A percentile compares a stretch with the other conserved stretches of the same genome.
Evolutionary conservation across 1,140 invertebrate genomes (phyloP).

Genomic region (Aphidius gifuensis): DNA sequence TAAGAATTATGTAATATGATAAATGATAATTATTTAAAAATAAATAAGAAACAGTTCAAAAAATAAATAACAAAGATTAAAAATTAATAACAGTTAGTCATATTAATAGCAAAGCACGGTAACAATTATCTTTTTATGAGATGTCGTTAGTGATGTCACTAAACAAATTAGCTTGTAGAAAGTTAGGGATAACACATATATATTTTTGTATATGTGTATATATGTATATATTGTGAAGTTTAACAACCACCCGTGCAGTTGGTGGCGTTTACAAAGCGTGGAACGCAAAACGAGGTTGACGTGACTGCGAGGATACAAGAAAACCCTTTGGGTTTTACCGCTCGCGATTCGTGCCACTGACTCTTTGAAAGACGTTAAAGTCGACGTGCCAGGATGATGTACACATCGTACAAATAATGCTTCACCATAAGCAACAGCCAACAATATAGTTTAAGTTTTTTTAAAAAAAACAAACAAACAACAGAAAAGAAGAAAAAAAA

Average conservation of each 20-base stretch:
- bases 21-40: too few relatives aligned
- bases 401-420: too few relatives aligned
- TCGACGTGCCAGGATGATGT: constrained; percentile 2
- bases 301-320: constrained; percentile 13
- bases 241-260: background rate
- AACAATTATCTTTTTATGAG: constrained; percentile 35
- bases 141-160: constrained; percentile 39
- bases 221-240: background rate
- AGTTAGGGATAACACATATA: constrained; percentile 19
- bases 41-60: background rate
- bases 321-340: constrained; percentile 21
- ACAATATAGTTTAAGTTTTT: too few relatives aligned
- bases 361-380: constrained; percentile 23
- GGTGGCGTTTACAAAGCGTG: constrained; percentile 16
- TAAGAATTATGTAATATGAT: too few relatives aligned
- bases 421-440: too few relatives aligned
- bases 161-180: constrained; percentile 44
- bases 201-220: background rate
- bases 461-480: background rate
- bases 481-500: too few relatives aligned
- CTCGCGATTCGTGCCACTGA: constrained; percentile 2
- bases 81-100: too few relatives aligned
- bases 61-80: background rate
- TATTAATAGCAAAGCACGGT: too few relatives aligned
- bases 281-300: constrained; percentile 20